phyloP scores from a whole-genome alignment of 2,888 invertebrate genomes.

The Conus canariensis region DNA sequence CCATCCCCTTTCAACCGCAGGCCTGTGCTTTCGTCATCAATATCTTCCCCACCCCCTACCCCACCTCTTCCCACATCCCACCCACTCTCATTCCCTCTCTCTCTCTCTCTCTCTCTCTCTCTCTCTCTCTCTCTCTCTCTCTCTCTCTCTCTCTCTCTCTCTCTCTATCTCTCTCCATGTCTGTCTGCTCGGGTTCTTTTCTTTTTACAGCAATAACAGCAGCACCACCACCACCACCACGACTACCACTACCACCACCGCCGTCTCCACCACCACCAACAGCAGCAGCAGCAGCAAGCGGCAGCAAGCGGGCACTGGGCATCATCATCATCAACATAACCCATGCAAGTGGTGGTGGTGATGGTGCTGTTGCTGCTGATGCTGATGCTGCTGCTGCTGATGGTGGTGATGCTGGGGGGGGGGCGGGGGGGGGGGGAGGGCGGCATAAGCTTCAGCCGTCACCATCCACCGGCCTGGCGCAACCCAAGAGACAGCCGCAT shows the following conservation, averaged over 20 bases:
- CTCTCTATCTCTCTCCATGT: too few relatives aligned
- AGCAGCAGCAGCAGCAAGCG: too few relatives aligned
- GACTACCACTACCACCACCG: neutral
- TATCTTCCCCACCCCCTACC: neutral
- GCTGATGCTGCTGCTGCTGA: too few relatives aligned
- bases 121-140: neutral
- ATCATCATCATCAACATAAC: conserved; percentile 31
- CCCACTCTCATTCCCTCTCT: neutral
- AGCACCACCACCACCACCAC: neutral
- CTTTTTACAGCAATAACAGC: conserved; percentile 2
- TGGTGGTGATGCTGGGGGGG: too few relatives aligned
- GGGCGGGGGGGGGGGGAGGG: too few relatives aligned
- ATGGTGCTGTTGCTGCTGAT: too few relatives aligned
- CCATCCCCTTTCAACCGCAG: too few relatives aligned
- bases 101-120: neutral
- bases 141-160: neutral
- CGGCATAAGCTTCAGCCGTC: too few relatives aligned
- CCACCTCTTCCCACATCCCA: neutral
- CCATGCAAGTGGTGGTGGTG: conserved; percentile 7
- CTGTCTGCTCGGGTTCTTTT: neutral
- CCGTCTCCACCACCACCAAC: neutral
- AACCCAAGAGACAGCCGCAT: neutral
- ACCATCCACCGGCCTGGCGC: too few relatives aligned
- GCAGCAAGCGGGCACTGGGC: too few relatives aligned
- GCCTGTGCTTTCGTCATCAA: conserved; percentile 22